Evolutionary conservation across 2,113 vertebrate genomes (phyloP), one percentile per base, ranked within the genome.

Genomic region (Cyprinodon brontotheroides): DNA sequence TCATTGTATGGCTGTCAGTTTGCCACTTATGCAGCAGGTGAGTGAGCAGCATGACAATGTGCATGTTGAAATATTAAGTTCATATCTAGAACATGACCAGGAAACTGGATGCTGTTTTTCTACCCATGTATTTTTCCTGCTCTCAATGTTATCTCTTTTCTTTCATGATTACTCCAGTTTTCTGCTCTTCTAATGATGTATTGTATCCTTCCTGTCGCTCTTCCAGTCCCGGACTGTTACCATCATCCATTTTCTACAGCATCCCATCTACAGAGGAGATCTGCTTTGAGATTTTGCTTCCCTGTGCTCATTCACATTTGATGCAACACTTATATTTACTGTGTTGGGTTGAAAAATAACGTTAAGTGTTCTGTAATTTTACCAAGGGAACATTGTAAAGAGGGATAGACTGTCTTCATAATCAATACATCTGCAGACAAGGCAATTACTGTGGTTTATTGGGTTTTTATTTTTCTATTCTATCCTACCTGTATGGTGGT

Each of bases 121-220:
- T 40, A 47, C 50, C 47, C 60, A 85, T 29, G n/a, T 66, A 45
- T 45, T 72, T 20, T 78, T 37, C 60, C 70, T 62, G 17, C 50
- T 57, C 20, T 57, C 50, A 29, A 22, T 75, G 14, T 45, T 79
- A 60, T 57, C 11, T 50, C 4, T n/a, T 74, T 65, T 73, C 53
- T n/a, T 37, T 73, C 68, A 65, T n/a, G 68, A 64, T 68, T 50
- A 47, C 80, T 63, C 57, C 71, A 57, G 57, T 78, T 74, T 71
- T 80, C 76, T 73, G 73, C 71, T 68, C 57, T 20, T 65, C 47
- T 50, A 66, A 47, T 69, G 70, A 78, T 82, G 86, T 76, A 83
- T 81, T 14, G 60, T 70, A 78, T 74, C 64, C 45, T 78, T 57
- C 73, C 37, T 81, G 60, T 45, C 70, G 38, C 65, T 70, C 67